Percentiles rank a stretch among this genome's conserved stretches.
These are phyloP conservation scores for Tenthredo mesomela DNA, from an alignment of 2,888 invertebrate species.

Conservation along the genomic window DNA sequence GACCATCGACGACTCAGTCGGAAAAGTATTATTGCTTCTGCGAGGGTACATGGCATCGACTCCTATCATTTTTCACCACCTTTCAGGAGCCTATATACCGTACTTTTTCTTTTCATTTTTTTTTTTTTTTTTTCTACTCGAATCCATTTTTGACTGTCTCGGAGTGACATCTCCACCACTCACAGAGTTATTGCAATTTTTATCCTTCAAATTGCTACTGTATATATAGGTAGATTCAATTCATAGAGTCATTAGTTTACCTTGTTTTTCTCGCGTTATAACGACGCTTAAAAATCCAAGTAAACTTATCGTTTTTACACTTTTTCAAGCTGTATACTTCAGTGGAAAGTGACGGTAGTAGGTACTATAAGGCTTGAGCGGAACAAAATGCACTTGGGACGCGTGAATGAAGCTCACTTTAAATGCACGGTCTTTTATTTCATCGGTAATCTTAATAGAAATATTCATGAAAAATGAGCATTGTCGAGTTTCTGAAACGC, in stretches of 20 bases:
- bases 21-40: constrained; percentile 50
- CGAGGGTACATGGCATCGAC: constrained; percentile 15
- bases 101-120: not conserved
- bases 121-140: not conserved
- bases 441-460: not conserved
- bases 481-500: not conserved
- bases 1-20: constrained; percentile 47
- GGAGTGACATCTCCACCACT: constrained; percentile 9
- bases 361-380: not conserved
- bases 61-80: constrained; percentile 47
- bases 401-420: not conserved
- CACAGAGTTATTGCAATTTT: constrained; percentile 18
- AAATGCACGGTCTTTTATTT: not conserved
- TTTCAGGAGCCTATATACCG: constrained; percentile 18
- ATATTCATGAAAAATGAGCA: not conserved
- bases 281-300: not conserved
- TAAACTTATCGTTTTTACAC: not conserved
- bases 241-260: not conserved
- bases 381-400: not conserved
- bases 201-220: not conserved
- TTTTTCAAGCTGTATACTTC: not conserved
- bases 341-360: not conserved
- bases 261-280: not conserved
- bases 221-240: not conserved
- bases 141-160: constrained; percentile 47